phyloP scores from a whole-genome alignment of 2,888 invertebrate species.

The Andrena hattorfiana region DNA sequence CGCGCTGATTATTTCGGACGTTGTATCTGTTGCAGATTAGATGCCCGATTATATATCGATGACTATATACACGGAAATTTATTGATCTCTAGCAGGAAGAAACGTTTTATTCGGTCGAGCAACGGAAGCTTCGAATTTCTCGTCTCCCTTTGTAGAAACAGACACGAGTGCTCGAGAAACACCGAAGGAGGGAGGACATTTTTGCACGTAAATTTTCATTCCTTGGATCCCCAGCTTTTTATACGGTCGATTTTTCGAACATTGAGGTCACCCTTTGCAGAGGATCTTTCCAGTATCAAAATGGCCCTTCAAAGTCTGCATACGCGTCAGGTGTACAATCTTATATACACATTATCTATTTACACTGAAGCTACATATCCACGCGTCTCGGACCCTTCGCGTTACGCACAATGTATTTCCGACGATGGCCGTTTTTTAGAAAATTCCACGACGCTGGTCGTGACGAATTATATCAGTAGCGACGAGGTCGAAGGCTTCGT shows the following conservation, averaged over 20 bases:
- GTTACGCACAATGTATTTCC: constrained; percentile 47
- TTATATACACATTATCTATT: background rate
- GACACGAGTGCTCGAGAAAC: background rate
- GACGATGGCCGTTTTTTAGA: constrained; percentile 42
- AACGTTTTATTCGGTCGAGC: background rate
- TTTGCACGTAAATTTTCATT: background rate
- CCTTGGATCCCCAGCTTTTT: constrained; percentile 8
- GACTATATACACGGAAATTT: background rate
- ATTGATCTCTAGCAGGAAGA: background rate
- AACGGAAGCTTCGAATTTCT: background rate
- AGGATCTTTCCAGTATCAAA: background rate
- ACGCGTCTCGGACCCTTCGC: constrained; percentile 21
- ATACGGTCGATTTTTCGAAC: background rate
- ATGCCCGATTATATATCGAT: constrained; percentile 11
- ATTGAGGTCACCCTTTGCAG: background rate
- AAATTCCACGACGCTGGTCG: constrained; percentile 20
- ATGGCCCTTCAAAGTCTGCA: background rate
- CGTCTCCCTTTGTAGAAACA: background rate
- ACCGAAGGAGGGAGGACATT: background rate
- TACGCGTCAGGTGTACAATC: background rate
- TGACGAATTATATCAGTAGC: constrained; percentile 25
- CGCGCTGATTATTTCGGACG: background rate
- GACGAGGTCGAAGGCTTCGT: constrained; percentile 10
- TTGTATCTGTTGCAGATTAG: constrained; percentile 21
- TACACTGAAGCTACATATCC: constrained; percentile 58